Base-by-base conservation (phyloP, 1,140 invertebrate species). In the Magallana ariakensis region DNA sequence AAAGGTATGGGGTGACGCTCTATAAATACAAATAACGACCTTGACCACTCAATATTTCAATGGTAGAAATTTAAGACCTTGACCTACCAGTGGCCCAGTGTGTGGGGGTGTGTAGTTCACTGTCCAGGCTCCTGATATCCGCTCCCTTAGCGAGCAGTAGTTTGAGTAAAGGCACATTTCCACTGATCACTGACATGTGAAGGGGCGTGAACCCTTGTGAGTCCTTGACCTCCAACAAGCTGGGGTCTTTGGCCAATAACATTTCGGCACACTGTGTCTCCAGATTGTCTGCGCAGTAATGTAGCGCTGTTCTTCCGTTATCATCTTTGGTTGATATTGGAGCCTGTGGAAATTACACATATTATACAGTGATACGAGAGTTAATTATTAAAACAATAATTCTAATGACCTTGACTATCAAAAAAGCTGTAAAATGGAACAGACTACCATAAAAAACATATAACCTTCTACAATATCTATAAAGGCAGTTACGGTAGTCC, bases 51-150 rank as follows among this genome's bases (percentile, higher is more conserved):
- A 46, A 46, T 5, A 46, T 46, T 46, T 46, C 33, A 46, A 46
- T 4, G 33, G 33, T 46, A 46, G 33, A 46, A 46, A 46, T 46
- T 46, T 46, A 46, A 2, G 33, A 46, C 33, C 33, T 46, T 46
- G 33, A 46, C 33, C 33, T 46, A 46, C 33, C 33, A 46, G 33
- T 46, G 33, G 99, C 98, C 99, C 99, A 99, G 94, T 99, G 99
- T 16, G 99, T 96, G n/a, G 98, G 97, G 2, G 98, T 98, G 93
- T 99, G 99, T 83, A 97, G 96, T 94, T 99, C 98, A 92, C 97
- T 96, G 94, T 99, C 99, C 84, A 97, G 95, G 57, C 97, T 96
- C 93, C 97, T 97, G 70, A 99, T 96, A 92, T 99, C 97, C 11
- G 98, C 98, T 46, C 94, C 94, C 86, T 91, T 92, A 62, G 95